Evolutionary conservation across 2,888 invertebrate genomes (phyloP), one percentile per base, ranked within the genome.

Genomic region (Polydrusus cervinus): DNA sequence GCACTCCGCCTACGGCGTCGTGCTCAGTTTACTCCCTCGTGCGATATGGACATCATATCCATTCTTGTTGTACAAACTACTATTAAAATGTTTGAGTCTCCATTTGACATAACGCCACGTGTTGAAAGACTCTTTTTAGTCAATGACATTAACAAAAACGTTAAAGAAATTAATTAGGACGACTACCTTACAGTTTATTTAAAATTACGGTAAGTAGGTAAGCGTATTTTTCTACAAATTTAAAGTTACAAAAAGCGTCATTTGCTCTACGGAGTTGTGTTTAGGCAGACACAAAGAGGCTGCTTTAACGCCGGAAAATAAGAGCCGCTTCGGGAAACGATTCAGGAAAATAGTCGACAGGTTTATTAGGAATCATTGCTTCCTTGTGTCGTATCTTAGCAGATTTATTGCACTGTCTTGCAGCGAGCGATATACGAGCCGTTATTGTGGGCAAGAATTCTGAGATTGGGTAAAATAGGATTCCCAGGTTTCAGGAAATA

Each of bases 301-400:
- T 62, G 62, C 74, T 74, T 69, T 74, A 53, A 40, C 34, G 55
- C 74, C 75, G 75, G 75, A 75, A 75, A 75, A 75, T 75, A 67
- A 71, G 55, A 61, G 60, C 65, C 71, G 75, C 70, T 72, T 65
- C 65, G 75, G 75, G 72, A 75, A 75, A 75, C 75, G 72, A 72
- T 71, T 69, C 72, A 69, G 75, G 75, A 69, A 75, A 74, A 75
- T 57, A 69, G 75, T 64, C 72, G 75, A 75, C 75, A 72, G 75
- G 68, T 75, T 75, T 75, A 75, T 75, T 75, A 75, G 75, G 72
- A 75, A 75, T 75, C 72, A 75, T 75, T 75, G 75, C 75, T 72
- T 75, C 72, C 75, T 64, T 57, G 57, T 68, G 71, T 71, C 71
- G 71, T 51, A 71, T 62, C 61, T 61, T 70, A 57, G 62, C 55